These are phyloP conservation scores for Antheraea pernyi DNA, from an alignment of 1,140 invertebrate species.

Conservation along the genomic window DNA sequence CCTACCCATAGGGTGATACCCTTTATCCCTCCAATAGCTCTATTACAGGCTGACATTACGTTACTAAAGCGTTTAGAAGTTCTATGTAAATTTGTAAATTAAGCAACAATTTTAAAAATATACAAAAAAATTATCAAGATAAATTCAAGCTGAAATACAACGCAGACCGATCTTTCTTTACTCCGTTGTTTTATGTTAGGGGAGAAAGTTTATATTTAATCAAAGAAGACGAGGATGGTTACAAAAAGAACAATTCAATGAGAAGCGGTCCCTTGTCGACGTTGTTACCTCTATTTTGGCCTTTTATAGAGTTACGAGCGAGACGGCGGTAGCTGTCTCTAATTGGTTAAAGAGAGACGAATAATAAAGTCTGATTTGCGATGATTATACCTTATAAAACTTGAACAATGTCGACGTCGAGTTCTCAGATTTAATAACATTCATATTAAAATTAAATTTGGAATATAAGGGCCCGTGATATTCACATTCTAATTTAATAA, in stretches of 20 bases:
- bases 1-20: too few relatives aligned
- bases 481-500: too few relatives aligned
- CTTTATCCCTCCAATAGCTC: too few relatives aligned
- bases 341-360: too few relatives aligned
- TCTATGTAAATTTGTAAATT: too few relatives aligned
- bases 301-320: slow-evolving; percentile 2
- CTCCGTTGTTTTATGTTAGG: slow-evolving; percentile 9
- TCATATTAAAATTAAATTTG: neutral
- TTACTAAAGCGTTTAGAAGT: too few relatives aligned
- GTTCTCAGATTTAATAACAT: slow-evolving; percentile 1
- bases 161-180: neutral
- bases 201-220: slow-evolving; percentile 46
- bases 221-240: slow-evolving; percentile 25
- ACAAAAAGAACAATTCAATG: slow-evolving; percentile 27
- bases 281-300: slow-evolving; percentile 9
- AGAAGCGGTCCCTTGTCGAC: slow-evolving; percentile 5
- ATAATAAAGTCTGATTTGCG: too few relatives aligned
- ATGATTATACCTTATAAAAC: neutral
- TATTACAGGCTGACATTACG: too few relatives aligned
- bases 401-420: neutral
- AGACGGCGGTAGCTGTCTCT: neutral
- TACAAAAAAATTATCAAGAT: too few relatives aligned
- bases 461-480: neutral
- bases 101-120: too few relatives aligned
- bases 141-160: too few relatives aligned